phyloP scores from a whole-genome alignment of 2,888 invertebrate genomes.

The Prosopocoilus inquinatus region DNA sequence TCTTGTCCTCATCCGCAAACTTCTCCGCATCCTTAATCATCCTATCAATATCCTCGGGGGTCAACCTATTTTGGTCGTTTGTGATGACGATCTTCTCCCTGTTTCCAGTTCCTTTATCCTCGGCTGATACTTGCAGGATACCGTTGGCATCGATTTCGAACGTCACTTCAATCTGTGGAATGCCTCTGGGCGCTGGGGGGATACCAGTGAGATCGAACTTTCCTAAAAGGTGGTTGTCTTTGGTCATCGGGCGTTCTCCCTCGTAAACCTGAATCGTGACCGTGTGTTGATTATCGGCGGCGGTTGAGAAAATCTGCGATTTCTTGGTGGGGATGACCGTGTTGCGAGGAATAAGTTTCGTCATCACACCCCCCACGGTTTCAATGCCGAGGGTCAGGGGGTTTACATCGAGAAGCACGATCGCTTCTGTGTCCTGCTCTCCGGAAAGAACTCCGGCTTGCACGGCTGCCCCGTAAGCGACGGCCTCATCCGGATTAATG shows the following conservation, averaged over 20 bases:
- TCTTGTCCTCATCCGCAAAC: slow-evolving; percentile 98
- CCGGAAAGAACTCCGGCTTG: slow-evolving; percentile 98
- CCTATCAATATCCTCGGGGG: slow-evolving; percentile 96
- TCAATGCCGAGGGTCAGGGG: slow-evolving; percentile 99
- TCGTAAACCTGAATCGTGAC: slow-evolving; percentile 99
- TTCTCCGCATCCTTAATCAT: slow-evolving; percentile 99
- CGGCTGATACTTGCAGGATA: slow-evolving; percentile 94
- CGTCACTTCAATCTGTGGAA: slow-evolving; percentile 92
- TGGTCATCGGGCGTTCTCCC: slow-evolving; percentile 99
- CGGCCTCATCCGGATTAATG: slow-evolving; percentile 99
- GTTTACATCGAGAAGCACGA: slow-evolving; percentile 96
- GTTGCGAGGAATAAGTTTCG: slow-evolving; percentile 95
- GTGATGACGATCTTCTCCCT: slow-evolving; percentile 98
- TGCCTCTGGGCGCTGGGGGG: slow-evolving; percentile 90
- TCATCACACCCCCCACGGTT: slow-evolving; percentile 99
- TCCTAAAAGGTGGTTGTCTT: slow-evolving; percentile 97
- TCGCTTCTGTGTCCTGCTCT: slow-evolving; percentile 95
- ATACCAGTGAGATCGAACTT: slow-evolving; percentile 98
- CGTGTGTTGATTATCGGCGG: slow-evolving; percentile 98
- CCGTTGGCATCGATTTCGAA: slow-evolving; percentile 95
- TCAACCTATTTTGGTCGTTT: slow-evolving; percentile 95
- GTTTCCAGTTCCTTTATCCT: slow-evolving; percentile 99
- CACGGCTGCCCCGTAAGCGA: slow-evolving; percentile 97
- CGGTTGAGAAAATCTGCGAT: slow-evolving; percentile 98
- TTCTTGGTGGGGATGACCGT: slow-evolving; percentile 99